Evolutionary conservation across 2,888 invertebrate genomes (phyloP), one percentile per base, ranked within the genome.

Genomic region (Falcaria lacertinaria): DNA sequence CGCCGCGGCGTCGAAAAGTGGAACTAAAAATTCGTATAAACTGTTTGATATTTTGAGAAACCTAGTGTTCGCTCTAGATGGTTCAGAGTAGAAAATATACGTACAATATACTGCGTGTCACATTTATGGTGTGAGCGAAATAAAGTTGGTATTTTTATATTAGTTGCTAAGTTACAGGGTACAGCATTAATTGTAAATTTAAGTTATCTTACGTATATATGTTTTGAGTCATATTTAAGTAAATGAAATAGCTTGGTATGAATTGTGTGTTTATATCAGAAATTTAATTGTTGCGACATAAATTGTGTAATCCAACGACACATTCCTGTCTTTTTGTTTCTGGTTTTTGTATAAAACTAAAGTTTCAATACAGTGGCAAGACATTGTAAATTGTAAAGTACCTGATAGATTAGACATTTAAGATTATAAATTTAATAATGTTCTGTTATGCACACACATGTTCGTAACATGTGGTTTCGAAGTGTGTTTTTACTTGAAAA

Each of bases 401-500:
- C 80, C 80, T 80, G 80, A 80, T 79, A 79, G 67, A 64, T 69
- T 79, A 80, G 76, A 69, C 44, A 54, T 58, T 50, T 75, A 73
- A 71, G 69, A 57, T 57, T 60, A 45, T 47, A 39, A 28, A 64
- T 64, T 52, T 54, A 51, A 52, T 47, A 55, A 60, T 58, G 56
- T 75, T 78, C 74, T 79, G 79, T 76, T 80, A 77, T 72, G 64
- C 72, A 80, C 77, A 81, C 80, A 77, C 74, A 74, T 68, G 57
- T 64, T 72, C 71, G 62, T 75, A 71, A 69, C 61, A 59, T 65
- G 72, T 68, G 62, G 68, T 69, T 66, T 71, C 68, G 59, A 65
- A 64, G 69, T 73, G 73, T 77, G 76, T 74, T 74, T 74, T 74
- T 73, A 73, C 57, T 70, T 73, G 72, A 66, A 70, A 65, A 69